Base-by-base conservation (phyloP, 1,140 invertebrate genomes). In the Drosophila nigromelanica region DNA sequence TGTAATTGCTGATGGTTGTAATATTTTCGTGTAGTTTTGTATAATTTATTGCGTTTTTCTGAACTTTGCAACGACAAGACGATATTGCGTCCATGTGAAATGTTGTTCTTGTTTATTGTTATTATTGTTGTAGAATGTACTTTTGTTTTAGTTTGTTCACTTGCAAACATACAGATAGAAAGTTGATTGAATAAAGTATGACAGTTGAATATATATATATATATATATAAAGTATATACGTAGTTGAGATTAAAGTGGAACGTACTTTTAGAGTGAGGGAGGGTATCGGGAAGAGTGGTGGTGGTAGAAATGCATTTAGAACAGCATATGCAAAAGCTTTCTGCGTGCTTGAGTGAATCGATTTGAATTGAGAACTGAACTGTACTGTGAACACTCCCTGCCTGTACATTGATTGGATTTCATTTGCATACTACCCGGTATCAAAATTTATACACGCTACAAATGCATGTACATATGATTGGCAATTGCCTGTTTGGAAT, bases 161-260 rank as follows among this genome's bases (percentile, higher is more conserved):
- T 86, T 81, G 75, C 82, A 87, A 82, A 80, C 76, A 85, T 75
- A 72, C 54, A 85, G 55, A 72, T 48, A 85, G 80, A 77, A 51
- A 56, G 67, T 78, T 56, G 71, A 72, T 86, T 77, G 81, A 85
- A 64, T 80, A 80, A 68, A 75, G 62, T 68, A 63, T 83, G 66
- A 66, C 68, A 83, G 51, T 76, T 55, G 55, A 73, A 42, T 48
- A 74, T 62, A 61, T 48, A 43, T 27, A 45, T 21, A 14, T 60
- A 72, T 62, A 39, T 40, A 30, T 40, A 39, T 37, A 56, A 24
- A 21, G 27, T 56, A 39, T 45, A 14, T 24, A 37, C 7, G 8
- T 56, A 55, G 47, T 50, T 54, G 48, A 47, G 33, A 39, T 33
- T 40, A 60, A 8, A 40, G 63, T 58, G 68, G n/a, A 64, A 50